Evolutionary conservation across 2,888 invertebrate genomes (phyloP).

Genomic region (Prenolepis imparis): DNA sequence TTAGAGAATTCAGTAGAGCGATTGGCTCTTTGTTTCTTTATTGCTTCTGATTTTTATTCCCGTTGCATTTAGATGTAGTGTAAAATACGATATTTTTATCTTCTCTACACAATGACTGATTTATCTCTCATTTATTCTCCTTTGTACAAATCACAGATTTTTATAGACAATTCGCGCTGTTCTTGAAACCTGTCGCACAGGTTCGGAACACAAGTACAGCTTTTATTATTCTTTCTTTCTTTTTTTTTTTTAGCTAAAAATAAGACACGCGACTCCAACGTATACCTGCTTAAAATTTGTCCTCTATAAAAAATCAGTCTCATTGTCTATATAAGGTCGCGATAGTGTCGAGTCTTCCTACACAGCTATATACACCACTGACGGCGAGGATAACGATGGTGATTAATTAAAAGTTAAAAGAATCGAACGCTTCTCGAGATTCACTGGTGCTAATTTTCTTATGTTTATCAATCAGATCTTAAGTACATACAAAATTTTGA

Average conservation of each 20-base stretch:
- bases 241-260: slow-evolving; percentile 38
- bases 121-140: slow-evolving; percentile 16
- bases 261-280: slow-evolving; percentile 44
- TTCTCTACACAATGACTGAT: slow-evolving; percentile 20
- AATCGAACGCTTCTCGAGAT: slow-evolving; percentile 37
- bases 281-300: slow-evolving; percentile 70
- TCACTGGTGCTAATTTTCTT: slow-evolving; percentile 18
- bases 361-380: slow-evolving; percentile 63
- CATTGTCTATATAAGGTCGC: slow-evolving; percentile 78
- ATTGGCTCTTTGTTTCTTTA: slow-evolving; percentile 9
- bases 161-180: slow-evolving; percentile 30
- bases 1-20: background rate
- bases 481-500: slow-evolving; percentile 49
- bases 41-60: slow-evolving; percentile 33
- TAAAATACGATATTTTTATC: slow-evolving; percentile 11
- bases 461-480: slow-evolving; percentile 15
- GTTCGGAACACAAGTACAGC: slow-evolving; percentile 27
- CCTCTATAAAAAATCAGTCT: slow-evolving; percentile 83
- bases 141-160: slow-evolving; percentile 55
- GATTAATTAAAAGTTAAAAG: slow-evolving; percentile 7
- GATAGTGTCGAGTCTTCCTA: slow-evolving; percentile 60
- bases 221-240: background rate
- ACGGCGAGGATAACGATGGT: slow-evolving; percentile 62
- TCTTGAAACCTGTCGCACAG: slow-evolving; percentile 30
- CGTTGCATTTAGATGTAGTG: slow-evolving; percentile 25